A percentile compares a stretch with the other conserved stretches of the same genome.
These are phyloP conservation scores for Drosophila hamatofila DNA, from an alignment of 2,888 invertebrate species.

Conservation along the genomic window DNA sequence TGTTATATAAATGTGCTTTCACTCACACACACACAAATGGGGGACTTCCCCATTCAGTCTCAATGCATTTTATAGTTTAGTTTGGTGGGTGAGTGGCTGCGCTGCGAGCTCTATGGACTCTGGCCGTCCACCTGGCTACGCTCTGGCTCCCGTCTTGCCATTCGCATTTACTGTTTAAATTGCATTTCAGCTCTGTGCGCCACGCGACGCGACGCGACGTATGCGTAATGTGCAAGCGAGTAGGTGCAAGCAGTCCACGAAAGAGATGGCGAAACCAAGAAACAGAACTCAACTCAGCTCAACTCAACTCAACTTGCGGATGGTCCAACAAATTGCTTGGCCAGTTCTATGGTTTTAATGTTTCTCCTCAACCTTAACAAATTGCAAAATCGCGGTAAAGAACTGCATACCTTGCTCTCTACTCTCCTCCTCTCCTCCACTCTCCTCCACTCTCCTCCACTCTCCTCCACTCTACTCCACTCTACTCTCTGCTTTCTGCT, in stretches of 20 bases:
- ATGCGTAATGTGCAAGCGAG: conserved; percentile 62
- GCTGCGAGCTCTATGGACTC: conserved; percentile 3
- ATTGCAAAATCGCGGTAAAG: conserved; percentile 46
- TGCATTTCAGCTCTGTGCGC: conserved; percentile 42
- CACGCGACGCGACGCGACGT: conserved; percentile 64
- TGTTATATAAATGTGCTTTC: conserved; percentile 4
- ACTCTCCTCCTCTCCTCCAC: not conserved
- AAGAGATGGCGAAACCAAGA: conserved; percentile 6
- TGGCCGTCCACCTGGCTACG: conserved; percentile 8
- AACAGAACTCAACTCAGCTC: conserved; percentile 14
- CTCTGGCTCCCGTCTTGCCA: conserved; percentile 27
- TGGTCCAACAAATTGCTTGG: conserved; percentile 46
- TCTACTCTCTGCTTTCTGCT: too few species aligned
- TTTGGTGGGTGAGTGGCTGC: conserved; percentile 11
- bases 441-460: not conserved
- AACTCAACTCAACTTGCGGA: conserved; percentile 27
- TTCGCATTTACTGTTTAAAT: conserved; percentile 53
- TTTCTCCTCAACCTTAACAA: conserved; percentile 38
- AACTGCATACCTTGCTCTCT: conserved; percentile 1
- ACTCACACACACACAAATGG: conserved; percentile 8
- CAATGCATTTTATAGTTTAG: conserved; percentile 12
- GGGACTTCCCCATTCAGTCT: not conserved
- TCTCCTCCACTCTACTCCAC: not conserved
- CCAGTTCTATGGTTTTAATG: conserved; percentile 41
- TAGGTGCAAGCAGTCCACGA: conserved; percentile 3